Evolutionary conservation across 2,113 vertebrate species (phyloP), one percentile per base, ranked within the genome.

Genomic region (Verasper variegatus): DNA sequence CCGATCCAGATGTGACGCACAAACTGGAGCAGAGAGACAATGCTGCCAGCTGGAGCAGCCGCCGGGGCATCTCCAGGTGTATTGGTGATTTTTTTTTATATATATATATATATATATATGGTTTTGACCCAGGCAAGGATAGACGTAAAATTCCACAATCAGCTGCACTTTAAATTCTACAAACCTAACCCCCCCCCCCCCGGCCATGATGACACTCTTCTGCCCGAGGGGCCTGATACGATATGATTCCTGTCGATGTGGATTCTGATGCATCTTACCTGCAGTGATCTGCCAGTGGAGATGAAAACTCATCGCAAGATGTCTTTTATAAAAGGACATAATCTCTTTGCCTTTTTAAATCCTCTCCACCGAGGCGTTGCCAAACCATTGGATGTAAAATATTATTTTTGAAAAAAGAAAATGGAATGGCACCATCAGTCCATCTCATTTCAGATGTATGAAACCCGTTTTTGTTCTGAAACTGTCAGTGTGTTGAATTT

Each of bases 121-220:
- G 68, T 72, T 70, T 60, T 49, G 70, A 88, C 68, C 80, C 71
- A 74, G 86, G 70, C 45, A 74, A 69, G n/a, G 47, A 79, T 77
- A 66, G 1, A 82, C 55, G 54, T 82, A 88, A 71, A 91, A 90
- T 90, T 90, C 88, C 91, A 88, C 78, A 74, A 89, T 81, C 90
- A 90, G 82, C 87, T 92, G 93, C 93, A 93, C 93, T 94, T 94
- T 93, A 93, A 88, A 76, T 73, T 88, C 80, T 54, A 62, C 67
- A 81, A 68, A 63, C 68, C 52, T 77, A 60, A 82, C 21, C 6
- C 78, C 69, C 58, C 7, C 83, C 21, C 6, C 78, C 69, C 58
- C 7, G 13, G 51, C 83, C 83, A 49, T 14, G 65, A 85, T 71
- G 49, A 68, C 68, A 62, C 66, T 74, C n/a, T 37, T 75, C 76